Evolutionary conservation across 2,888 invertebrate species (phyloP), one percentile per base, ranked within the genome.

Genomic region (Lochmaea crataegi): DNA sequence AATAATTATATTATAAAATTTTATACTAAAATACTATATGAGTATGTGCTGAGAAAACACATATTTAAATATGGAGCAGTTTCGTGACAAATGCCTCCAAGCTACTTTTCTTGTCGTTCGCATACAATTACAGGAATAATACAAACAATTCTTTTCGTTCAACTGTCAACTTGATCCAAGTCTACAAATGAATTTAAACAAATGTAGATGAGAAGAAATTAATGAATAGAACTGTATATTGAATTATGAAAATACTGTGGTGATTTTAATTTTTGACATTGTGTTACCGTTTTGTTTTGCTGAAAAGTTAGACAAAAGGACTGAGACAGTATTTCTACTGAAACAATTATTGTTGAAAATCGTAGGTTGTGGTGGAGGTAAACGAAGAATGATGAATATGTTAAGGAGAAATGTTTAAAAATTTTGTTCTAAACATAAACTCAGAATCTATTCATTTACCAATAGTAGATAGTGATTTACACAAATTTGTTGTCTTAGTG

Each of bases 161-260:
- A 53, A 53, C 41, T 65, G 56, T 18, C 38, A 16, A 16, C 32
- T 41, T 5, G 5, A 4, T 65, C 45, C 41, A 63, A 51, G 56
- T 18, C 41, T 66, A 72, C 32, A 67, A 65, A 70, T 60, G 71
- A 60, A 63, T 68, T 75, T 65, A 72, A 69, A 66, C 48, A 45
- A 70, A 70, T 70, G 64, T 72, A 72, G 72, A 70, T 75, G 70
- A 75, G 70, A 68, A 70, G 38, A 68, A 72, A 72, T 67, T 70
- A 70, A 57, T 12, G 18, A 70, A 61, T 69, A 64, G 72, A 72
- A 70, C 70, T 72, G n/a, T n/a, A 69, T 75, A 75, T 71, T 72
- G 70, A 75, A 75, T 75, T 75, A 63, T 71, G 53, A 51, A 74
- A 70, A 74, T 71, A 69, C 64, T 63, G 69, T 69, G 70, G 65